Evolutionary conservation across 2,113 vertebrate genomes (phyloP), one percentile per base, ranked within the genome.

Genomic region (Rana temporaria): DNA sequence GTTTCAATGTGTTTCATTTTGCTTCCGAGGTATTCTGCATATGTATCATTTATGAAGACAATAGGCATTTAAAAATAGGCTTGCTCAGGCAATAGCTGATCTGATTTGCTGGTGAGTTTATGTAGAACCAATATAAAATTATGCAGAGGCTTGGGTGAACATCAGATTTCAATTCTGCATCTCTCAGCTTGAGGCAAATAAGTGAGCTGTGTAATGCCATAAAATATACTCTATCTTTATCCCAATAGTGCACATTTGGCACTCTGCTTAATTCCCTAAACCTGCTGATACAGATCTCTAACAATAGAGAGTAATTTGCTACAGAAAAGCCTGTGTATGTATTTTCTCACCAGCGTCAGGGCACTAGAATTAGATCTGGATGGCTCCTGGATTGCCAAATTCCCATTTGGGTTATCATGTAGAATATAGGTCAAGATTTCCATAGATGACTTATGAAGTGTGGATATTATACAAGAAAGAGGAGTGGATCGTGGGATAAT

Each of bases 1-100:
- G 78, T 80, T 80, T 70, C 78, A 60, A 57, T 70, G 78, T 70
- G 52, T 34, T 65, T 73, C 79, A 72, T 72, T 68, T 64, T 17
- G 18, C 59, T 74, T 73, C 71, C 63, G 60, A 82, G 34, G 53
- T 76, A 56, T 66, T 67, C 71, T 82, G 67, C 71, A 48, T 75
- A 75, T 75, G 53, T 75, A 32, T 82, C 71, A 82, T 82, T 67
- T 74, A 73, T 74, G 70, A 67, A 82, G 71, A 82, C 81, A 59
- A 67, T 67, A 74, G 60, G 30, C 62, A 17, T 68, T 82, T 64
- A 67, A 56, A 75, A 75, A 75, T 75, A 76, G 20, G 67, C 71
- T 67, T 24, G 30, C 52, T 65, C 79, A 57, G 48, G 52, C 48
- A 74, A 67, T 66, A 73, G 56, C 24, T 65, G 60, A 55, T 82